Evolutionary conservation across 2,113 vertebrate species (phyloP).

Genomic region (Anarrhichthys ocellatus): DNA sequence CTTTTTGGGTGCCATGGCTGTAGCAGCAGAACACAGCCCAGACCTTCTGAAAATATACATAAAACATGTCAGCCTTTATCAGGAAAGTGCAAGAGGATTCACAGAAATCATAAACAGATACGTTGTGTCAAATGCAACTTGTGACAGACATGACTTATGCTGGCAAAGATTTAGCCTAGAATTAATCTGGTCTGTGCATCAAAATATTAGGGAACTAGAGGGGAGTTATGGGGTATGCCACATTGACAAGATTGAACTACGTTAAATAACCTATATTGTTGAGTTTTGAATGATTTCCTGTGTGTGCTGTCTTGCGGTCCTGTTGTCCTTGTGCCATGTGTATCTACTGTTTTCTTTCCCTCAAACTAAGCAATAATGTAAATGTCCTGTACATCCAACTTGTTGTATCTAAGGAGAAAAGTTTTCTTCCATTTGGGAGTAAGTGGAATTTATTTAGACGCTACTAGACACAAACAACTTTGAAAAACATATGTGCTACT

Average conservation of each 20-base stretch:
- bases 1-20: conserved; percentile 99
- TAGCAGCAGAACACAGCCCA: conserved; percentile 86
- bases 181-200: background rate
- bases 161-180: background rate
- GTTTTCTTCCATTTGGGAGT: background rate
- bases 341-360: background rate
- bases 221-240: background rate
- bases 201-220: background rate
- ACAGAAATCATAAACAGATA: background rate
- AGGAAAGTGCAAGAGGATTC: background rate
- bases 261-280: background rate
- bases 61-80: conserved; percentile 6
- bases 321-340: background rate
- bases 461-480: background rate
- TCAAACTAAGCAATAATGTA: background rate
- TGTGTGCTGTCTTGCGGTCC: background rate
- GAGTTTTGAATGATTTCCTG: background rate
- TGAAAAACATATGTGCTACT: conserved; percentile 40
- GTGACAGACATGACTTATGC: background rate
- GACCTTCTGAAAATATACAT: conserved; percentile 73
- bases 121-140: background rate
- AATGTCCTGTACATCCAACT: background rate
- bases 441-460: conserved; percentile 15
- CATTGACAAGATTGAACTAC: background rate
- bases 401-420: background rate